Evolutionary conservation across 2,888 invertebrate species (phyloP).

Genomic region (Nezara viridula): DNA sequence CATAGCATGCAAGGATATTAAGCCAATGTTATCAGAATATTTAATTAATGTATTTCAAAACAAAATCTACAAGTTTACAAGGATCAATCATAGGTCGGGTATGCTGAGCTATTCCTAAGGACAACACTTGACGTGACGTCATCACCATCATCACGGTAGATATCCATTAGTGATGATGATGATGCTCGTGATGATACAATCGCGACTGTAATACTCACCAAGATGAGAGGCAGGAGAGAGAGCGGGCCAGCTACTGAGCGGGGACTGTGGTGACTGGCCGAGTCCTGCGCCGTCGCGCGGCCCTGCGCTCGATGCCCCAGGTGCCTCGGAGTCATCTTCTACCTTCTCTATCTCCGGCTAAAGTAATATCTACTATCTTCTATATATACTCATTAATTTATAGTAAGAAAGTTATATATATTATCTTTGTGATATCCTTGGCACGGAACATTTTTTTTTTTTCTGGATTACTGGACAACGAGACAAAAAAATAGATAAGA

Average conservation of each 20-base stretch:
- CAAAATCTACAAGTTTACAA: not conserved
- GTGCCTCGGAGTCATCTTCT: constrained; percentile 23
- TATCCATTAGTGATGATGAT: not conserved
- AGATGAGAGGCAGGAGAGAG: constrained; percentile 16
- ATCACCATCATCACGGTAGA: not conserved
- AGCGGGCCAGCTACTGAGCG: constrained; percentile 34
- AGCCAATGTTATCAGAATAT: not conserved
- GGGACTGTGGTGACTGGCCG: not conserved
- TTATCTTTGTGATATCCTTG: too few relatives aligned
- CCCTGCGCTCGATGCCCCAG: constrained; percentile 43
- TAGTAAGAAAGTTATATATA: too few relatives aligned
- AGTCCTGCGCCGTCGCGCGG: constrained; percentile 37
- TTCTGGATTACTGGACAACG: too few relatives aligned
- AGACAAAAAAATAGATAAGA: too few relatives aligned
- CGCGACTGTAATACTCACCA: constrained; percentile 8
- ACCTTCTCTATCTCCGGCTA: not conserved
- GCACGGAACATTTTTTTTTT: too few relatives aligned
- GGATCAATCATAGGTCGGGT: not conserved
- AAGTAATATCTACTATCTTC: not conserved
- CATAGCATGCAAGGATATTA: not conserved
- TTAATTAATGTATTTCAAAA: not conserved
- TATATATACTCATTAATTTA: not conserved
- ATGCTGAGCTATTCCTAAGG: not conserved
- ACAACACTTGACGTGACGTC: not conserved
- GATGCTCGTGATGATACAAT: constrained; percentile 11